A percentile compares a stretch with the other conserved stretches of the same genome.
Evolutionary conservation across 1,140 invertebrate species (phyloP).

Genomic region (Apocrypta bakeri): DNA sequence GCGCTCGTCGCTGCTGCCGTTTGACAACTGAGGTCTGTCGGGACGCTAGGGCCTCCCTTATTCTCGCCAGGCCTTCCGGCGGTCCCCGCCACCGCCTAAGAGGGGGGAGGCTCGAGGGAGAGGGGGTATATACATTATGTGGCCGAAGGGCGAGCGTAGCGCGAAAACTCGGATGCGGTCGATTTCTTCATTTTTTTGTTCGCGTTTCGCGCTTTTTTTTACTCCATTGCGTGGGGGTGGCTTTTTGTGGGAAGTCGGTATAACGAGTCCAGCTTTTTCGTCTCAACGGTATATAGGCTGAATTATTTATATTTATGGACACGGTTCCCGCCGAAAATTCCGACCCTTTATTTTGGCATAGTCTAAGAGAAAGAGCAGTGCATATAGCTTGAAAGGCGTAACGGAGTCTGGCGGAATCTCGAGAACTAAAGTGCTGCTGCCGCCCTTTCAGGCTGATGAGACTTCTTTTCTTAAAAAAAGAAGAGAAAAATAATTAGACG

Average conservation of each 20-base stretch:
- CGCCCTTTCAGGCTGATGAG: too few relatives aligned
- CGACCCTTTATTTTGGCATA: too few relatives aligned
- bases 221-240: neutral
- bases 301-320: too few relatives aligned
- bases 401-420: too few relatives aligned
- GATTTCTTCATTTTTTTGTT: neutral
- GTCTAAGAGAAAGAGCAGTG: too few relatives aligned
- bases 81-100: constrained; percentile 11
- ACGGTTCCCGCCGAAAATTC: too few relatives aligned
- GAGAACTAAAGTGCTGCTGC: too few relatives aligned
- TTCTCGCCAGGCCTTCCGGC: constrained; percentile 39
- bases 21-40: constrained; percentile 46
- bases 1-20: constrained; percentile 14
- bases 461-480: too few relatives aligned
- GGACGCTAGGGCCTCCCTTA: constrained; percentile 49
- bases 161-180: neutral
- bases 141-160: neutral
- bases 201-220: neutral
- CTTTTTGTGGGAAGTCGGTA: neutral
- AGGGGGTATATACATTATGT: neutral
- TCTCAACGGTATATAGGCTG: too few relatives aligned
- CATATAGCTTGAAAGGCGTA: too few relatives aligned
- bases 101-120: neutral
- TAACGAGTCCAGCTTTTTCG: too few relatives aligned
- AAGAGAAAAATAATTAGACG: too few relatives aligned